These are phyloP conservation scores for Typhlomys cinereus DNA, from an alignment of 2,113 vertebrate genomes.

Conservation along the genomic window DNA sequence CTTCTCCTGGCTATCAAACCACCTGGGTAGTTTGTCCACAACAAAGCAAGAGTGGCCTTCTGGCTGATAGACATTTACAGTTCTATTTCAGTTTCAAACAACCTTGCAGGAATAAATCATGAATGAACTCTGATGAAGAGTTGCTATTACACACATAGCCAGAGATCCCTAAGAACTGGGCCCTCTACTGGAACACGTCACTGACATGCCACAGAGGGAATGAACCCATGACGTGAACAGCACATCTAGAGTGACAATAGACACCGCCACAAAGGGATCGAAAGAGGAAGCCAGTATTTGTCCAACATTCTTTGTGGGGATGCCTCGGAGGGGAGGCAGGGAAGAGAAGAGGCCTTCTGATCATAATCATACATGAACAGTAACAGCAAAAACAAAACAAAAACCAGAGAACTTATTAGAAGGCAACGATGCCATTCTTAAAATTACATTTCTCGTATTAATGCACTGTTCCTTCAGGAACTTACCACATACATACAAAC, in stretches of 20 bases:
- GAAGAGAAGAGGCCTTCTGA: conserved; percentile 75
- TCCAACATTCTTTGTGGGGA: conserved; percentile 71
- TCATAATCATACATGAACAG: conserved; percentile 53
- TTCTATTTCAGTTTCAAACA: conserved; percentile 68
- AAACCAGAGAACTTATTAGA: conserved; percentile 79
- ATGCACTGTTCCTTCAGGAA: conserved; percentile 68
- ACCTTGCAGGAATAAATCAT: conserved; percentile 64
- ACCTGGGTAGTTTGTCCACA: conserved; percentile 66
- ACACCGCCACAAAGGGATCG: conserved; percentile 79
- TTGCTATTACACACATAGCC: conserved; percentile 74
- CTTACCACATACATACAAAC: conserved; percentile 71
- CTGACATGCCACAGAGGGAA: conserved; percentile 76
- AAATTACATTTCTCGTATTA: conserved; percentile 67
- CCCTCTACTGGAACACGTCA: conserved; percentile 72
- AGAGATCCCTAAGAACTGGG: conserved; percentile 63
- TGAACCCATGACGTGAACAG: conserved; percentile 69
- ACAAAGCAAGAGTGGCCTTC: conserved; percentile 31
- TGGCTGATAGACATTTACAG: conserved; percentile 61
- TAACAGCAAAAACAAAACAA: conserved; percentile 47
- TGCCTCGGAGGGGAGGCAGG: background rate
- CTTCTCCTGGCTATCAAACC: conserved; percentile 61
- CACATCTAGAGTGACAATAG: conserved; percentile 77
- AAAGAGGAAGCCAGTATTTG: conserved; percentile 72
- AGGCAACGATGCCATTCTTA: conserved; percentile 78
- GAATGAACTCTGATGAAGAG: conserved; percentile 70